A percentile compares a stretch with the other conserved stretches of the same genome.
Conservation (phyloP, 2,797 vertebrate species). For the Clarias pachynema region DNA sequence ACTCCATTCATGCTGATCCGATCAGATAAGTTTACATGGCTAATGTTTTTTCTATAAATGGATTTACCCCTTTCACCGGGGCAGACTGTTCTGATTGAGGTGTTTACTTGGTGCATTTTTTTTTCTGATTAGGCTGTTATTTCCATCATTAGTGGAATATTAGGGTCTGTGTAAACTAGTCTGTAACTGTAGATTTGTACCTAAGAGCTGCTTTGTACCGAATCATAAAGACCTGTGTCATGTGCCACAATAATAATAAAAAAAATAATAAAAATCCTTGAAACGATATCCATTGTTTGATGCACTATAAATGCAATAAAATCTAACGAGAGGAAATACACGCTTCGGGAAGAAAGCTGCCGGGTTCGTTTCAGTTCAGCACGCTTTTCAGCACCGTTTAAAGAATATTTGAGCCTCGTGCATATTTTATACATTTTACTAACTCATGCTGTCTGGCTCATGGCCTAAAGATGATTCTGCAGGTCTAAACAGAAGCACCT, state of each 20-base stretch:
- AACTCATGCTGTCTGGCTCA: slow-evolving; percentile 8
- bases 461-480: background rate
- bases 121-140: too few species aligned
- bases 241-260: background rate
- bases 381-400: background rate
- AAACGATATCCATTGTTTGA: background rate
- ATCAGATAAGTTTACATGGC: too few species aligned
- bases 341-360: background rate
- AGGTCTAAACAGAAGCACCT: slow-evolving; percentile 27
- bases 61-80: too few species aligned
- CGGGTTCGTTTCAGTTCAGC: background rate
- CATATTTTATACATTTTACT: background rate
- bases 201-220: background rate
- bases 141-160: too few species aligned
- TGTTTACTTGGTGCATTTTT: too few species aligned
- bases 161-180: too few species aligned
- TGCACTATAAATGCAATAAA: background rate
- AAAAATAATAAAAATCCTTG: background rate
- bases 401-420: background rate
- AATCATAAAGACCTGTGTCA: background rate
- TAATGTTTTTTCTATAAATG: too few species aligned
- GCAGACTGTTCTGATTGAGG: too few species aligned
- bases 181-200: background rate
- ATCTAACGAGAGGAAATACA: background rate
- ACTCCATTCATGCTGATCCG: too few species aligned